phyloP scores from a whole-genome alignment of 2,888 invertebrate species.

The Teleiodes luculella region DNA sequence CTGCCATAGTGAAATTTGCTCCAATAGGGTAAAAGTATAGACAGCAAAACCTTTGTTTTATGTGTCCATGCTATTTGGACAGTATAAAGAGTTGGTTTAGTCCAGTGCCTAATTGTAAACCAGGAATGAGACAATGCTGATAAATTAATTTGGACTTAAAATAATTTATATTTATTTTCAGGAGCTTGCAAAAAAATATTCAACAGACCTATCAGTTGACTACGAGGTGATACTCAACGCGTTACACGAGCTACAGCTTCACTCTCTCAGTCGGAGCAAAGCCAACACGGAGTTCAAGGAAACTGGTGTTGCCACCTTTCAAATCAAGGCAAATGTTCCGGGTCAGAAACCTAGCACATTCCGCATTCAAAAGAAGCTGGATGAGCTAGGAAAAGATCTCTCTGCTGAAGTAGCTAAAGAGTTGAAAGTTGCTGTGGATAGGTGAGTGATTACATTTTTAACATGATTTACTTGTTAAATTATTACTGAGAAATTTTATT shows the following conservation, averaged over 20 bases:
- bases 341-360: slow-evolving; percentile 68
- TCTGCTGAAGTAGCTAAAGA: slow-evolving; percentile 62
- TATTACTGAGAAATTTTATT: too few species aligned
- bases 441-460: slow-evolving; percentile 51
- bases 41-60: too few species aligned
- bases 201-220: slow-evolving; percentile 73
- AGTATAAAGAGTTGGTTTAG: too few species aligned
- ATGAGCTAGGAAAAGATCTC: slow-evolving; percentile 56
- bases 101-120: too few species aligned
- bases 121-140: too few species aligned
- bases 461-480: too few species aligned
- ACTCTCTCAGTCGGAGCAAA: slow-evolving; percentile 85
- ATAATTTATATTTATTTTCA: too few species aligned
- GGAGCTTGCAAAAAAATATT: slow-evolving; percentile 81
- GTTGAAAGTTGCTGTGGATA: slow-evolving; percentile 52
- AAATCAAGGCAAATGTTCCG: slow-evolving; percentile 80
- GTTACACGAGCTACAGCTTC: slow-evolving; percentile 81
- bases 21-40: too few species aligned
- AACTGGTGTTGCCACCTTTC: slow-evolving; percentile 85
- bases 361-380: slow-evolving; percentile 78
- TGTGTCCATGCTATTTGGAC: too few species aligned
- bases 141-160: too few species aligned
- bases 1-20: too few species aligned
- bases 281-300: slow-evolving; percentile 83
- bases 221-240: slow-evolving; percentile 72